Conservation (phyloP, 1,140 invertebrate genomes). For the Papilio polyxenes region DNA sequence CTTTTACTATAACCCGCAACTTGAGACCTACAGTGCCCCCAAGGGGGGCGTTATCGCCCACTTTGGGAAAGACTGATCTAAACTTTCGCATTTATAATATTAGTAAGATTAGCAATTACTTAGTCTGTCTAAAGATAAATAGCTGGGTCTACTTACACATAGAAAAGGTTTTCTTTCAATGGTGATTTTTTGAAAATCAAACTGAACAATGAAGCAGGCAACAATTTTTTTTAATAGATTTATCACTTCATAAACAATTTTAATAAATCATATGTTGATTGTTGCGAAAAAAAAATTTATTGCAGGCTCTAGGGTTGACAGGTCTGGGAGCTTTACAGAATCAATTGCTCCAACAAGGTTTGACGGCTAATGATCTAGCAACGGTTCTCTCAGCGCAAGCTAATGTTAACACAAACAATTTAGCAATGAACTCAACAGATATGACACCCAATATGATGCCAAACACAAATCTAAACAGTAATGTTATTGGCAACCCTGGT, state of each 20-base stretch:
- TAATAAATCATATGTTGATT: background rate
- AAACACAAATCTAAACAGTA: constrained; percentile 53
- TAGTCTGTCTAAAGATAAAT: too few relatives aligned
- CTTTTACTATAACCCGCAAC: too few relatives aligned
- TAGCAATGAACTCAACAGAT: constrained; percentile 54
- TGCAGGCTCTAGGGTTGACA: constrained; percentile 69
- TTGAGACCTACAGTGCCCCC: too few relatives aligned
- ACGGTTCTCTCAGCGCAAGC: constrained; percentile 61
- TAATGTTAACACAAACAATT: constrained; percentile 55
- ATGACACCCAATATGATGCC: constrained; percentile 54
- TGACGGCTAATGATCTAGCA: constrained; percentile 72
- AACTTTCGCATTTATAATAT: too few relatives aligned
- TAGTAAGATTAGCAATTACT: too few relatives aligned
- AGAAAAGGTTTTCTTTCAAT: too few relatives aligned
- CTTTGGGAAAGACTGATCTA: too few relatives aligned
- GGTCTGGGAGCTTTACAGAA: constrained; percentile 81
- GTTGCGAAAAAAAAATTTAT: background rate
- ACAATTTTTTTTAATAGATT: background rate
- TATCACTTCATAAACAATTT: background rate
- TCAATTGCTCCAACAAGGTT: constrained; percentile 78
- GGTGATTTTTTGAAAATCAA: too few relatives aligned
- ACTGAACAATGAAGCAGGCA: too few relatives aligned
- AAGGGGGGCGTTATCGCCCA: too few relatives aligned
- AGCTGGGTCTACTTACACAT: too few relatives aligned
- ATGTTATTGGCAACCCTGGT: constrained; percentile 55